Evolutionary conservation across 2,888 invertebrate genomes (phyloP), one percentile per base, ranked within the genome.

Genomic region (Lymantria dispar): DNA sequence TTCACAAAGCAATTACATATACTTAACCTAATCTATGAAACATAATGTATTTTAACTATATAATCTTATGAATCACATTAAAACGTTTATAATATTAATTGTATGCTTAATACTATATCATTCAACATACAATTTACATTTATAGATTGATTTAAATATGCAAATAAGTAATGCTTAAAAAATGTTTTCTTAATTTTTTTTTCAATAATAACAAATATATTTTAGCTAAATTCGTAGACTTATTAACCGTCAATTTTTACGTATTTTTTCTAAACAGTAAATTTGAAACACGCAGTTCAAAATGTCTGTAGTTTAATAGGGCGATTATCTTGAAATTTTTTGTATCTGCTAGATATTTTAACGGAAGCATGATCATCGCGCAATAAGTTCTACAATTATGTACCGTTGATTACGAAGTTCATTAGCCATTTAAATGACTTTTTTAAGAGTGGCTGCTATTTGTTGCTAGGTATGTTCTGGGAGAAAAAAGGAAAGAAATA

Each of bases 21-120:
- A 22, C 2, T 22, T 22, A n/a, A 58, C 33, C 62, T 69, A 74
- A 76, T 66, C 65, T 63, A 62, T 71, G 64, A 66, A 66, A 58
- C 56, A 66, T 53, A 58, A 59, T 62, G 54, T 43, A 53, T 58
- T 50, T 54, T 58, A 57, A 67, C 72, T 64, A 74, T 78, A 78
- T 80, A 80, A 78, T 73, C 71, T 74, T 79, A 79, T 81, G 84
- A 85, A 85, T 84, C 85, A 85, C 85, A 85, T 85, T 85, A 48
- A 52, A 70, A 66, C 64, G 76, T 78, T 72, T 74, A 72, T 66
- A 29, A 29, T 62, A 67, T 51, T 50, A 37, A 15, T 62, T 70
- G 72, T 75, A 75, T 52, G 60, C 70, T 72, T 70, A 73, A 56
- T 56, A 10, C 62, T 69, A 67, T 64, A 63, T 64, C n/a, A n/a